Conservation (phyloP, 1,140 invertebrate genomes). For the Lordiphosa clarofinis region DNA sequence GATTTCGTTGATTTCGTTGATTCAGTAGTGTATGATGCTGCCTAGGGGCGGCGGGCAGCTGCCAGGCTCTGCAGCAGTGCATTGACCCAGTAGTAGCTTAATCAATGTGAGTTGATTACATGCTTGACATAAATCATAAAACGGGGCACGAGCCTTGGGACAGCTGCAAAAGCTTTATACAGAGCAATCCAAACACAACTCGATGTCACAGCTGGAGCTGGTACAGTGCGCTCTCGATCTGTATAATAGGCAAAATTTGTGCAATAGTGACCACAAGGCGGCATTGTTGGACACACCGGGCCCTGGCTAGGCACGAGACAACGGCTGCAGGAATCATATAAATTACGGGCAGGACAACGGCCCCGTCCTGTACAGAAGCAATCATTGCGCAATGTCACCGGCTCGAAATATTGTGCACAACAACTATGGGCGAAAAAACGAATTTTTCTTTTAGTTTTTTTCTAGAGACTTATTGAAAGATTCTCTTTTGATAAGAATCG, state of each 20-base stretch:
- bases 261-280: conserved; percentile 62
- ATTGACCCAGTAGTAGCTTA: conserved; percentile 72
- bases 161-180: conserved; percentile 64
- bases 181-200: conserved; percentile 29
- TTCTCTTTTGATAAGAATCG: no score
- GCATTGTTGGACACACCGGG: conserved; percentile 63
- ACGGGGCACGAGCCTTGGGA: conserved; percentile 12
- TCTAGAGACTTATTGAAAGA: no score
- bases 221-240: conserved; percentile 14
- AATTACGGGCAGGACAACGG: conserved; percentile 62
- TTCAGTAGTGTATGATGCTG: conserved; percentile 29
- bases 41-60: conserved; percentile 49
- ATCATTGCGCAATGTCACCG: conserved; percentile 65
- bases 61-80: conserved; percentile 10
- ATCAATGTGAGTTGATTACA: conserved; percentile 63
- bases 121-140: conserved; percentile 70
- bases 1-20: conserved; percentile 6
- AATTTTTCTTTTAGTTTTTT: no score
- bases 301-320: conserved; percentile 59
- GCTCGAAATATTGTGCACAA: neutral
- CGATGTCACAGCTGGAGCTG: conserved; percentile 30
- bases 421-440: no score
- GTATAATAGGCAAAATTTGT: conserved; percentile 71
- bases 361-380: conserved; percentile 44
- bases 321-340: conserved; percentile 58